Evolutionary conservation across 2,797 vertebrate species (phyloP), one percentile per base, ranked within the genome.

Genomic region (Myotis pilosus): DNA sequence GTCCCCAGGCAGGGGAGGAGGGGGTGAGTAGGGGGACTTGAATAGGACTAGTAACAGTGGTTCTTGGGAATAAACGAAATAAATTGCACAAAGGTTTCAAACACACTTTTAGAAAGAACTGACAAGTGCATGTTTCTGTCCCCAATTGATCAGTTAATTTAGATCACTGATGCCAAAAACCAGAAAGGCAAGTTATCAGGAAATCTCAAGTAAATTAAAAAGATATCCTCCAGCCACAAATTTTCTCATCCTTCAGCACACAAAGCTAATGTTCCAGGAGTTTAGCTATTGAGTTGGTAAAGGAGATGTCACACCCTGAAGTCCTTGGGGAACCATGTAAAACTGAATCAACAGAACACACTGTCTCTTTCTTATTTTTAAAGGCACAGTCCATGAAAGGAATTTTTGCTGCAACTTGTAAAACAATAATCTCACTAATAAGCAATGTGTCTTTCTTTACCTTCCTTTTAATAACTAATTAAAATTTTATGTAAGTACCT

Each of bases 181-280:
- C 23, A 92, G 94, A 95, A 96, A 90, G 74, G 88, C 68, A 94
- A 64, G 33, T 72, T 95, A 95, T 76, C 84, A 95, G 47, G 91
- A 97, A 96, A 97, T 95, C 86, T 89, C 55, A 38, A 97, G 92
- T 87, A 96, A 97, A 97, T 96, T 68, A 74, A 64, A 94, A 80
- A 95, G 44, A 87, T 92, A 33, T 95, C 85, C 74, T 97, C 68
- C 51, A 97, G 91, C 51, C 71, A 93, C 82, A 95, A 95, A 94
- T 96, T 93, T 51, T 96, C 74, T 97, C 96, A 75, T 49, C 69
- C 6, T 87, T 85, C 69, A 36, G 53, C 49, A 80, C 38, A 87
- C 95, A 92, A 64, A 91, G 55, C 36, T 96, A 74, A 92, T 87
- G 85, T 66, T 87, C 74, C 86, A 74, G 12, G 91, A 94, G 44